Evolutionary conservation across 2,888 invertebrate species (phyloP).

Genomic region (Micoletzkya japonica): DNA sequence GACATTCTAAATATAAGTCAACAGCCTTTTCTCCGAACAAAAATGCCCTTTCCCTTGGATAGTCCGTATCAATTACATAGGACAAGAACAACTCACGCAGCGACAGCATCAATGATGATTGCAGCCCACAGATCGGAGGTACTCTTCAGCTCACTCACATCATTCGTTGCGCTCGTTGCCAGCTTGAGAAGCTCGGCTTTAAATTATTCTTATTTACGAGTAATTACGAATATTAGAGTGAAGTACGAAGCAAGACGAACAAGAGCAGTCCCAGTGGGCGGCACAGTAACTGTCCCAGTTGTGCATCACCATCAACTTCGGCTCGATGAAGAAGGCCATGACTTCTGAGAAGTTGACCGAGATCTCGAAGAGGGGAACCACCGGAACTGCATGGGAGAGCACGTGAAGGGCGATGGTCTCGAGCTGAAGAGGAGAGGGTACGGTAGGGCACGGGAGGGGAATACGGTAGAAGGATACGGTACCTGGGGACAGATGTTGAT

Average conservation of each 20-base stretch:
- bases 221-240: too few species aligned
- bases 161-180: slow-evolving; percentile 28
- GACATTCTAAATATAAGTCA: too few species aligned
- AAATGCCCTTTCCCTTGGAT: too few species aligned
- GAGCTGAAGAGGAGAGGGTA: slow-evolving; percentile 4
- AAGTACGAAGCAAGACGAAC: slow-evolving; percentile 20
- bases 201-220: too few species aligned
- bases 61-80: too few species aligned
- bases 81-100: slow-evolving; percentile 12
- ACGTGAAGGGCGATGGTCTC: slow-evolving; percentile 40
- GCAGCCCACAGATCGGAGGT: slow-evolving; percentile 49
- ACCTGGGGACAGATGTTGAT: slow-evolving; percentile 51
- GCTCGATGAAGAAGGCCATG: slow-evolving; percentile 50
- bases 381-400: slow-evolving; percentile 48
- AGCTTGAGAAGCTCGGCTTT: slow-evolving; percentile 8
- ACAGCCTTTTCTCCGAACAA: too few species aligned
- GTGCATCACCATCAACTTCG: slow-evolving; percentile 38
- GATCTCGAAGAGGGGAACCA: slow-evolving; percentile 55
- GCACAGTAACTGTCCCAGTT: slow-evolving; percentile 51
- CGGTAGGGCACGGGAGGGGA: neutral
- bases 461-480: slow-evolving; percentile 27
- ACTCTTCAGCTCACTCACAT: slow-evolving; percentile 34
- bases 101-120: slow-evolving; percentile 45
- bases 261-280: slow-evolving; percentile 48
- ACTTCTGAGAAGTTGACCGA: slow-evolving; percentile 57